Evolutionary conservation across 2,888 invertebrate genomes (phyloP), one percentile per base, ranked within the genome.

Genomic region (Caenorhabditis virilis): DNA sequence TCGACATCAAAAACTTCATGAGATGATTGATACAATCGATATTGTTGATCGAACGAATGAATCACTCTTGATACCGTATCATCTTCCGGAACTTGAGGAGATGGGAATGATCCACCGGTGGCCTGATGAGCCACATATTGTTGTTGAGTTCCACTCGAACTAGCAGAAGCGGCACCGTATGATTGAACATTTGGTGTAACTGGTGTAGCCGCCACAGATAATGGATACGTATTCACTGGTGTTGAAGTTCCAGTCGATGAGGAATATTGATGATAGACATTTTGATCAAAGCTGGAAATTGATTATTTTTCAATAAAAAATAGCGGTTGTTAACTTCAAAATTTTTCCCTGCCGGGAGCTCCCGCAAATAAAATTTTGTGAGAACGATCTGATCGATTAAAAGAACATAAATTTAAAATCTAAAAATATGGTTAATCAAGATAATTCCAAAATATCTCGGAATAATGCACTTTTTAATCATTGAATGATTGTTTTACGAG

Each of bases 121-220:
- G 60, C 60, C 36, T 64, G 64, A 36, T 64, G 64, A 22, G 54
- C 64, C 7, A 63, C 58, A 22, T 64, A 64, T 20, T 63, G 63
- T 3, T 46, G 46, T 11, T 13, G 18, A 20, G 16, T 15, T 2
- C 22, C 42, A 42, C 42, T 42, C 30, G 27, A 27, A 16, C 30
- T 23, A 27, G 64, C 41, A 2, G 58, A 39, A 0, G 54, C 54
- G 4, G 38, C 58, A 47, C 64, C 64, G 43, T 58, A 62, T 51
- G 52, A 52, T 13, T 41, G 41, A 13, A n/a, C 16, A 27, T 43
- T 26, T 9, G 64, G 54, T 5, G 64, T 72, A n/a, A 65, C 60
- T 2, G 72, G 72, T 13, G 72, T 57, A 0, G 69, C 61, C 7
- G 69, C 69, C 2, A 72, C 62, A 1, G 65, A 38, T 25, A 64